Evolutionary conservation across 2,797 vertebrate genomes (phyloP).

Genomic region (Anguilla marmorata): DNA sequence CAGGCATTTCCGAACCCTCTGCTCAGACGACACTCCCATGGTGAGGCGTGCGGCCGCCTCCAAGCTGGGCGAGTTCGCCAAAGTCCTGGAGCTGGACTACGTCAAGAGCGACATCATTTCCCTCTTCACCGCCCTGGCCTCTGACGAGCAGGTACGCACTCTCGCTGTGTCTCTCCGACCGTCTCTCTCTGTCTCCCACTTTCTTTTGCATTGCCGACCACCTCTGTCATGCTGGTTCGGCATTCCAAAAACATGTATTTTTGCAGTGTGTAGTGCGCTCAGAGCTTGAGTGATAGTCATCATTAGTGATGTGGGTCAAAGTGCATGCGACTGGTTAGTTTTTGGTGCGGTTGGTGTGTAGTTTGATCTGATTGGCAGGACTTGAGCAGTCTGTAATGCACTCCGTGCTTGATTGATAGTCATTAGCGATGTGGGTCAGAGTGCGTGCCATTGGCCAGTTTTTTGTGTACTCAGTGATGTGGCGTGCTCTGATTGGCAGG

Average conservation of each 20-base stretch:
- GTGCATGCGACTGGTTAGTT: not conserved
- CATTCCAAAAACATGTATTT: too few species aligned
- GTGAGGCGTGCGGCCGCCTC: slow-evolving; percentile 84
- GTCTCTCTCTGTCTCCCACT: not conserved
- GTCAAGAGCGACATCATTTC: slow-evolving; percentile 85
- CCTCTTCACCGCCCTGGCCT: slow-evolving; percentile 82
- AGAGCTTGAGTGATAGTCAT: not conserved
- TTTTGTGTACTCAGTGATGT: not conserved
- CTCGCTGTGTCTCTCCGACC: not conserved
- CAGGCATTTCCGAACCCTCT: slow-evolving; percentile 83
- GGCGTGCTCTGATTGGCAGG: slow-evolving; percentile 57
- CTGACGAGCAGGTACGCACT: slow-evolving; percentile 79
- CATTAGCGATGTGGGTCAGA: not conserved
- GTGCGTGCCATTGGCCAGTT: not conserved
- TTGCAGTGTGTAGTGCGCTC: not conserved
- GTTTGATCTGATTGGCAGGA: slow-evolving; percentile 62
- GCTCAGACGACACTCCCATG: slow-evolving; percentile 85
- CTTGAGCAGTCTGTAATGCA: slow-evolving; percentile 53
- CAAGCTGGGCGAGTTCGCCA: slow-evolving; percentile 84
- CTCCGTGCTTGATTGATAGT: not conserved
- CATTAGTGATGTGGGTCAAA: not conserved
- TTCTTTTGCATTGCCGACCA: not conserved
- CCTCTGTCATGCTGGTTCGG: too few species aligned
- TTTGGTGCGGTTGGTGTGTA: not conserved
- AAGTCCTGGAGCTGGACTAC: slow-evolving; percentile 83